phyloP scores from a whole-genome alignment of 2,113 vertebrate genomes.

The Heptranchias perlo region DNA sequence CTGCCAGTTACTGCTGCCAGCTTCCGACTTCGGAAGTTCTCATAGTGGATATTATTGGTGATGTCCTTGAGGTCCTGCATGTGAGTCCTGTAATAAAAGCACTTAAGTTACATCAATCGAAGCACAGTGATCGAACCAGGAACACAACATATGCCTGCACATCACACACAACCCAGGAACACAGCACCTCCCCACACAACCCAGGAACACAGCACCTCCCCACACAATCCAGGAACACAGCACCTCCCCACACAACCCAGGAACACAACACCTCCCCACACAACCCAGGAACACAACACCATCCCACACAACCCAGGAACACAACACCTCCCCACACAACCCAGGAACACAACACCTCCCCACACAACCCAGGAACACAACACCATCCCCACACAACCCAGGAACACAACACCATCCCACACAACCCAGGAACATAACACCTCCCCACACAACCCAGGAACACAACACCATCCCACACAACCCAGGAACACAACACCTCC shows the following conservation, averaged over 20 bases:
- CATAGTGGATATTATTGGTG: constrained; percentile 72
- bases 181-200: neutral
- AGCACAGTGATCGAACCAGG: neutral
- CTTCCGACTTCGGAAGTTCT: constrained; percentile 70
- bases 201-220: too few species aligned
- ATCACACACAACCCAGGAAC: neutral
- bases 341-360: neutral
- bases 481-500: too few species aligned
- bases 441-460: too few species aligned
- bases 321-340: too few species aligned
- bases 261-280: neutral
- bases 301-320: neutral
- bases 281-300: neutral
- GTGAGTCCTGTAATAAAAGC: constrained; percentile 55
- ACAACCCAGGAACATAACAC: too few species aligned
- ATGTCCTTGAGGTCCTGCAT: constrained; percentile 74
- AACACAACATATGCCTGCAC: neutral
- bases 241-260: neutral
- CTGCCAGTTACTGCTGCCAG: constrained; percentile 70
- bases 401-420: too few species aligned
- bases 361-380: too few species aligned
- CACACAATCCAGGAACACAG: neutral
- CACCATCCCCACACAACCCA: too few species aligned
- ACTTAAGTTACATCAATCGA: neutral
- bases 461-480: too few species aligned